phyloP scores from a whole-genome alignment of 2,113 vertebrate species.

The Rhagologus leucostigma region DNA sequence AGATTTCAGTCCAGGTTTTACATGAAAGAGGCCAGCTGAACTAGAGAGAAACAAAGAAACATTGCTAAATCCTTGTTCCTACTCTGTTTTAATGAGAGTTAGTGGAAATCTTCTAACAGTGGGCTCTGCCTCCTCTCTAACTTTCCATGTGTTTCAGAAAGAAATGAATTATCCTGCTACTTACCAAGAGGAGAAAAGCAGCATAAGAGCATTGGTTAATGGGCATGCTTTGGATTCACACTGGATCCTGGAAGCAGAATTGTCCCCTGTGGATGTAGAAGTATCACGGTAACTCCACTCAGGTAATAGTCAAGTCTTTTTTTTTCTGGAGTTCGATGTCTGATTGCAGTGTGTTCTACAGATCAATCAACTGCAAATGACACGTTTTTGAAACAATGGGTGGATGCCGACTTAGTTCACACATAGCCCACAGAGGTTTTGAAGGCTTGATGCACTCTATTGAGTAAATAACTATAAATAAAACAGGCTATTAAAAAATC shows the following conservation, averaged over 20 bases:
- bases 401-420: slow-evolving; percentile 39
- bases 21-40: background rate
- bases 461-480: slow-evolving; percentile 70
- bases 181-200: background rate
- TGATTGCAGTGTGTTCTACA: background rate
- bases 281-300: background rate
- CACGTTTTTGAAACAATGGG: slow-evolving; percentile 23
- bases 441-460: slow-evolving; percentile 5
- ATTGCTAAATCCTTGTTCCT: background rate
- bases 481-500: slow-evolving; percentile 51
- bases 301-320: background rate
- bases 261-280: background rate
- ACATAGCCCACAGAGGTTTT: slow-evolving; percentile 5
- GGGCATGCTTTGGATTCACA: background rate
- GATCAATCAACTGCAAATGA: background rate
- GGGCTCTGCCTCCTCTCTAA: background rate
- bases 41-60: background rate
- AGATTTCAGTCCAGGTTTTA: background rate
- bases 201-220: accelerated
- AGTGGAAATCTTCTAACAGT: background rate
- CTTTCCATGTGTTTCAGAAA: background rate
- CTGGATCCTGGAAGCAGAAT: background rate
- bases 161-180: background rate
- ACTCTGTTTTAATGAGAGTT: background rate
- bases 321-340: background rate